These are phyloP conservation scores for Suncus etruscus DNA, from an alignment of 2,113 vertebrate genomes.

Conservation along the genomic window DNA sequence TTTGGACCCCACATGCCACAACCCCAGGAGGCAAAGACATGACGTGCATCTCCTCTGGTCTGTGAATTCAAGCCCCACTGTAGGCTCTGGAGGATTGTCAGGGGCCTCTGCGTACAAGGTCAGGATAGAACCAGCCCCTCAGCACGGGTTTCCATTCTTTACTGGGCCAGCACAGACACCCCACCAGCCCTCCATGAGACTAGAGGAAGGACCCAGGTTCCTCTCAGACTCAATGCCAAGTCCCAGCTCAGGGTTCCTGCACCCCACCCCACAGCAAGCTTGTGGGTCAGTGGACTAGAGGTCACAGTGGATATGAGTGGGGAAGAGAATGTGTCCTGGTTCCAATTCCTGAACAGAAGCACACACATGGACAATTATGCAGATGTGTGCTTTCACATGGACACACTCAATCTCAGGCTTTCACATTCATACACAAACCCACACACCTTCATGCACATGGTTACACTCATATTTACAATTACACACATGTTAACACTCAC, in stretches of 20 bases:
- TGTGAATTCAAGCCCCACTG: neutral
- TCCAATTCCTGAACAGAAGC: neutral
- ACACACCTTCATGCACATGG: neutral
- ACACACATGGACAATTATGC: no score
- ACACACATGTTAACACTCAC: neutral
- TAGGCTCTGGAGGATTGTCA: neutral
- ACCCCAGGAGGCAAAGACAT: neutral
- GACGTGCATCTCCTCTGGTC: neutral
- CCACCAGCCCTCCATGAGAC: no score
- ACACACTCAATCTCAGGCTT: no score
- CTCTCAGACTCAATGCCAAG: neutral
- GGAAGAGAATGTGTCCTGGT: neutral
- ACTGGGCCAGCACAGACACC: no score
- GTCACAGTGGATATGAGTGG: no score
- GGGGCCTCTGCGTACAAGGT: neutral
- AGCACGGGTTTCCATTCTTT: rapidly evolving
- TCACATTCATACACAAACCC: neutral
- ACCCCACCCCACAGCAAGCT: neutral
- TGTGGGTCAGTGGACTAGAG: neutral
- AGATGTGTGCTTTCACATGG: no score
- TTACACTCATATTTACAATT: neutral
- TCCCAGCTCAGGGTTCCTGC: neutral
- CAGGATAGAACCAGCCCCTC: neutral
- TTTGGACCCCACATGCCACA: neutral
- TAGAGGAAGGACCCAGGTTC: neutral